Evolutionary conservation across 1,140 invertebrate species (phyloP), one percentile per base, ranked within the genome.

Genomic region (Drosophila equinoxialis): DNA sequence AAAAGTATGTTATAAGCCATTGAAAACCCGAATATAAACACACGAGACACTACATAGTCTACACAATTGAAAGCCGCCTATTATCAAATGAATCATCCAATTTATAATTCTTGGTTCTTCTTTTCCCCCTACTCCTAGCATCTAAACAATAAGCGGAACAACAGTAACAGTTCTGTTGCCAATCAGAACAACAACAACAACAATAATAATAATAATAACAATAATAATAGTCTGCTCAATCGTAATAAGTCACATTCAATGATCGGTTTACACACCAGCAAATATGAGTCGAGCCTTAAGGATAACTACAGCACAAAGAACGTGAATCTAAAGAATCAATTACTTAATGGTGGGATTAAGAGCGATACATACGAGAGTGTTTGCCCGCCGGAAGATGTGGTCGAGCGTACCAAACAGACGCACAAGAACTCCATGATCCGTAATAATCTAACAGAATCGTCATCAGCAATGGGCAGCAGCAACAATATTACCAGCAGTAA

Each of bases 291-390:
- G 2, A 71, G 71, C 20, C 48, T 68, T 6, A 90, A 90, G 64
- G 83, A 90, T n/a, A 90, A 77, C 66, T 90, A 89, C 55, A 81
- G 84, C 39, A 51, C 65, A 4, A 92, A 92, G 74, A 92, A 92
- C 37, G 77, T 92, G 6, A 90, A 90, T 51, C 64, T 85, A 1
- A 81, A 86, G 68, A 77, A 80, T 20, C 81, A 92, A 45, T 60
- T 84, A 14, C 75, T 90, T 0, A 90, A 77, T 26, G 76, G 83
- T 2, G 90, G 91, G 73, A 79, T 92, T 51, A 92, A 92, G 63
- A 92, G 91, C 72, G 91, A 92, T 54, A 92, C 91, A 26, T 92
- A 92, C 59, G 91, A 92, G 71, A 92, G 91, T 68, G 91, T 92
- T 30, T 92, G 91, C 76, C 91, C 91, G 60, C 91, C 91, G 3